phyloP scores from a whole-genome alignment of 2,888 invertebrate species.

The Drosophila meridiana region DNA sequence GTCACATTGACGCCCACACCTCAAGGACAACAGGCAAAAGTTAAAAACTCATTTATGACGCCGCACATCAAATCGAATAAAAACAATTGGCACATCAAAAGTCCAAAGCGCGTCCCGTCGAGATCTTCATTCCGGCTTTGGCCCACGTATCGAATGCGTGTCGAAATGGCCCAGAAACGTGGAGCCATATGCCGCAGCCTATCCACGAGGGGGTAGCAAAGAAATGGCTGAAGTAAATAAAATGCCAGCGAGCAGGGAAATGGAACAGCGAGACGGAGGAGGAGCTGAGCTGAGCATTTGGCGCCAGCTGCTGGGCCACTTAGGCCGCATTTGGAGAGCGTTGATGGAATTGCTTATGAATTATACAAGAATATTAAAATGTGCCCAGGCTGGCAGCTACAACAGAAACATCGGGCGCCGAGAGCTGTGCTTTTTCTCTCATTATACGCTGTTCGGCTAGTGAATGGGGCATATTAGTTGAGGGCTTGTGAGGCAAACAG shows the following conservation, averaged over 20 bases:
- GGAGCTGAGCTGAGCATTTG: constrained; percentile 35
- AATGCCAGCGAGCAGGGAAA: constrained; percentile 12
- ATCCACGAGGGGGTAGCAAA: constrained; percentile 21
- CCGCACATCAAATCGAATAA: constrained; percentile 81
- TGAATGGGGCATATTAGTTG: not conserved
- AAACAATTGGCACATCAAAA: constrained; percentile 82
- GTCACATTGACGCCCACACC: constrained; percentile 21
- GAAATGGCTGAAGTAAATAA: constrained; percentile 75
- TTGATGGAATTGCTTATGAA: constrained; percentile 85
- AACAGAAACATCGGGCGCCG: constrained; percentile 40
- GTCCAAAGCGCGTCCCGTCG: constrained; percentile 37
- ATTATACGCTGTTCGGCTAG: not conserved
- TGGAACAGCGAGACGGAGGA: not conserved
- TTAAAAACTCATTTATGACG: constrained; percentile 79
- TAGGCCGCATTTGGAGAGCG: constrained; percentile 79
- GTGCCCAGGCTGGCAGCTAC: constrained; percentile 54
- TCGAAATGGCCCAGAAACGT: constrained; percentile 46
- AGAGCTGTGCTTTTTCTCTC: constrained; percentile 1
- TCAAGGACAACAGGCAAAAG: constrained; percentile 64
- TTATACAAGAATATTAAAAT: constrained; percentile 83
- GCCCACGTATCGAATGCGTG: constrained; percentile 51
- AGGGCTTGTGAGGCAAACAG: no score
- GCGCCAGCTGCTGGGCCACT: constrained; percentile 85
- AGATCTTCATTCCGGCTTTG: constrained; percentile 64
- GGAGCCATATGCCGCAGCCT: constrained; percentile 66